Conservation (phyloP, 2,888 invertebrate species). For the Therioaphis trifolii region DNA sequence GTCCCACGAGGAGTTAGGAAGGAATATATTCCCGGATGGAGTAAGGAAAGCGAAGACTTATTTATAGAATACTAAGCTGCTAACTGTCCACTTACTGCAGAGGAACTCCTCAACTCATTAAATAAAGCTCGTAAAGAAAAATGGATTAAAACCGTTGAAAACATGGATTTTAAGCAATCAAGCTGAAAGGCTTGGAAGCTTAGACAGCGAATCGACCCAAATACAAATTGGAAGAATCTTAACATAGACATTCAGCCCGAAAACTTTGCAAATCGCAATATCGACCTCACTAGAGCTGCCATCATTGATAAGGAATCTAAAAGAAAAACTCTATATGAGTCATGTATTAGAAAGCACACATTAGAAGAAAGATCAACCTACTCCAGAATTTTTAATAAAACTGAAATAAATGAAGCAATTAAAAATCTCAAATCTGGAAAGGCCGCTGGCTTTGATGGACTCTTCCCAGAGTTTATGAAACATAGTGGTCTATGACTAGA, state of each 20-base stretch:
- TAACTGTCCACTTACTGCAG: not conserved
- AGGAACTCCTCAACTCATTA: slow-evolving; percentile 10
- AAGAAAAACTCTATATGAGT: not conserved
- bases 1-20: too few species aligned
- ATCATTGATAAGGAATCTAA: too few species aligned
- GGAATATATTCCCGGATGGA: too few species aligned
- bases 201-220: too few species aligned
- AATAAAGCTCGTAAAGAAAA: not conserved
- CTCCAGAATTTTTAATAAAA: not conserved
- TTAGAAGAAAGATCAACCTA: not conserved
- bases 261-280: too few species aligned
- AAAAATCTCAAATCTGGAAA: not conserved
- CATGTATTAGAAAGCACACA: not conserved
- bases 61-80: not conserved
- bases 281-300: too few species aligned
- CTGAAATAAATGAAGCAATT: not conserved
- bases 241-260: too few species aligned
- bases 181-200: too few species aligned
- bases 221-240: too few species aligned
- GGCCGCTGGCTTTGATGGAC: not conserved
- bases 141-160: too few species aligned
- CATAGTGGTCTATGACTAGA: not conserved
- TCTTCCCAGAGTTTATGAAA: not conserved
- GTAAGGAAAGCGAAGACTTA: too few species aligned
- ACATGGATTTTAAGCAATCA: too few species aligned